These are phyloP conservation scores for Elaphurus davidianus DNA, from an alignment of 2,113 vertebrate species.

Conservation along the genomic window DNA sequence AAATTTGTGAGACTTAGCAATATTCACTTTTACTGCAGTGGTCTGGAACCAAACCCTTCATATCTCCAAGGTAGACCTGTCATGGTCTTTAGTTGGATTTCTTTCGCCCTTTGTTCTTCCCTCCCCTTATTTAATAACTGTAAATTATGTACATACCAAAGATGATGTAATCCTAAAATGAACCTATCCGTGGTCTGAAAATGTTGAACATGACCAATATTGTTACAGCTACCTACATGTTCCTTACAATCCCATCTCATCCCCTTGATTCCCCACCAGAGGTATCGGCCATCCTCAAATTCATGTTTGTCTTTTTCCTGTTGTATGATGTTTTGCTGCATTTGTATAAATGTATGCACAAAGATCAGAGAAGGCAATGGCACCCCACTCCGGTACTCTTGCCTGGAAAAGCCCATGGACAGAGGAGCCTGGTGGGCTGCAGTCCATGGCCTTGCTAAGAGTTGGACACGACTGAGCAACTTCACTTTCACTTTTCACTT, in stretches of 20 bases:
- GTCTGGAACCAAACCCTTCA: neutral
- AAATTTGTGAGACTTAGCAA: neutral
- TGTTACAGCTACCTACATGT: neutral
- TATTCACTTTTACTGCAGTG: neutral
- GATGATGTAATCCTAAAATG: neutral
- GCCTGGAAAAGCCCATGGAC: no score
- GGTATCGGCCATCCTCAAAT: neutral
- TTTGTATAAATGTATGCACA: accelerated
- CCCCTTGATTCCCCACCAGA: neutral
- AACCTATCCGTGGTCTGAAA: neutral
- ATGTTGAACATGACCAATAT: neutral
- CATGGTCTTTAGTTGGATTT: neutral
- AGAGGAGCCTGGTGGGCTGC: no score
- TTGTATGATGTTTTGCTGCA: no score
- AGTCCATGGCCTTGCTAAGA: no score
- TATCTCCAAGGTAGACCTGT: neutral
- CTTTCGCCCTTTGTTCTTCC: neutral
- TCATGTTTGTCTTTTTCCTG: neutral
- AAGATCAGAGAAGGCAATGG: no score
- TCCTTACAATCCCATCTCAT: neutral
- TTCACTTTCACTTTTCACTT: no score
- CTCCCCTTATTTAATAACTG: neutral
- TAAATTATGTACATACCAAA: neutral
- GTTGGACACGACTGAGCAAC: no score
- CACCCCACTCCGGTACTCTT: no score